phyloP scores from a whole-genome alignment of 2,888 invertebrate species.

The Mimachlamys varia region DNA sequence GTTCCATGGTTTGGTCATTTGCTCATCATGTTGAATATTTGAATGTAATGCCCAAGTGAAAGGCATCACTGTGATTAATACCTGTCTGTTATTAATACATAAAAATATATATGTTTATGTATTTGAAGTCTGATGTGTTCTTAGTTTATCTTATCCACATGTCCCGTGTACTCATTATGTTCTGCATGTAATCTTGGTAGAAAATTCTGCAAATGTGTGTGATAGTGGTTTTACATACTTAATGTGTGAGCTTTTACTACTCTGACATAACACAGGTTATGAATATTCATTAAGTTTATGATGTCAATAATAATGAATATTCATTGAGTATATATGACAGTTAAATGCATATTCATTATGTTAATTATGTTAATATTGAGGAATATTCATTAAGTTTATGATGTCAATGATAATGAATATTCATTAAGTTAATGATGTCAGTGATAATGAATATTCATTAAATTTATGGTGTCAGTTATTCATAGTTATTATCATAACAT shows the following conservation, averaged over 20 bases:
- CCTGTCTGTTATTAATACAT: not conserved
- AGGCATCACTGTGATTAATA: not conserved
- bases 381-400: constrained; percentile 11
- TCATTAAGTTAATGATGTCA: constrained; percentile 15
- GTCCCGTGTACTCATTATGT: not conserved
- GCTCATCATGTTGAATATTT: not conserved
- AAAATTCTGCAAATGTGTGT: constrained; percentile 17
- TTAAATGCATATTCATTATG: constrained; percentile 24
- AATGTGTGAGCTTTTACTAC: constrained; percentile 24
- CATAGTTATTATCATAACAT: not conserved
- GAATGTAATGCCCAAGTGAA: not conserved
- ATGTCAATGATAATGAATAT: constrained; percentile 21
- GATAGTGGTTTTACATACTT: not conserved
- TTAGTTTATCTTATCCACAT: not conserved
- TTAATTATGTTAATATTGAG: not conserved
- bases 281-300: constrained; percentile 3
- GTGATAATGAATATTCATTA: not conserved
- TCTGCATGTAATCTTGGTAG: constrained; percentile 1
- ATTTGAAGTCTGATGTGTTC: not conserved
- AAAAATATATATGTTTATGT: not conserved
- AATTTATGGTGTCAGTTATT: not conserved
- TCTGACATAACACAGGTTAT: constrained; percentile 17
- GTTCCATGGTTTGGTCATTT: not conserved
- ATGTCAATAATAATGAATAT: constrained; percentile 25
- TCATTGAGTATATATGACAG: constrained; percentile 31